Conservation (phyloP, 2,888 invertebrate genomes). For the Limnephilus marmoratus region DNA sequence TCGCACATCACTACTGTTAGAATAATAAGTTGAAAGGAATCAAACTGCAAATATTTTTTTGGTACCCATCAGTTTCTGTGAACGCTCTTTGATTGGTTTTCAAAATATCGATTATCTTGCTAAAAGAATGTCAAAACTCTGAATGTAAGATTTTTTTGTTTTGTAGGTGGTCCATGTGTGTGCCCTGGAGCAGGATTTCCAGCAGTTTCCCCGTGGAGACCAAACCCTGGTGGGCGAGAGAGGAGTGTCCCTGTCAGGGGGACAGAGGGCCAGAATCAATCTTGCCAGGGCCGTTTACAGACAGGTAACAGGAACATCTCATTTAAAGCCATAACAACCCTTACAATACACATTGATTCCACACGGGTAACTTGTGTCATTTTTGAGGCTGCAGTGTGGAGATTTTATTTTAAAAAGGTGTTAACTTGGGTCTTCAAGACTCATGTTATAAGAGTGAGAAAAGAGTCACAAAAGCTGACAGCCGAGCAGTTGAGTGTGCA, state of each 20-base stretch:
- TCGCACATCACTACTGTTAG: too few species aligned
- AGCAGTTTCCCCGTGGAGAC: constrained; percentile 86
- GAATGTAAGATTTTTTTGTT: neutral
- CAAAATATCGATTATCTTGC: neutral
- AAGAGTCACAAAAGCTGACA: too few species aligned
- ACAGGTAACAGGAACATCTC: constrained; percentile 75
- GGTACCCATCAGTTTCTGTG: too few species aligned
- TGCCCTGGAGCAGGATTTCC: constrained; percentile 83
- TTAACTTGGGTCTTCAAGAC: too few species aligned
- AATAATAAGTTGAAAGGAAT: too few species aligned
- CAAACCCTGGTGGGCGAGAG: constrained; percentile 88
- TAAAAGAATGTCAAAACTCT: neutral
- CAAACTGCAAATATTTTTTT: too few species aligned
- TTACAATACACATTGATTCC: neutral
- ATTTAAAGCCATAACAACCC: neutral
- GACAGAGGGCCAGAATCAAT: constrained; percentile 89
- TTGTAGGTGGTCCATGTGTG: constrained; percentile 80
- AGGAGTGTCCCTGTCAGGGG: constrained; percentile 89
- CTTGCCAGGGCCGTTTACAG: constrained; percentile 87
- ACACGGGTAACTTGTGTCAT: too few species aligned
- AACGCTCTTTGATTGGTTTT: neutral
- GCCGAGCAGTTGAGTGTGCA: too few species aligned
- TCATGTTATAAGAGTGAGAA: too few species aligned
- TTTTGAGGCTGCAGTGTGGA: too few species aligned
- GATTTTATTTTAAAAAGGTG: too few species aligned